These are phyloP conservation scores for Pagetopsis macropterus DNA, from an alignment of 2,797 vertebrate species.

Conservation along the genomic window DNA sequence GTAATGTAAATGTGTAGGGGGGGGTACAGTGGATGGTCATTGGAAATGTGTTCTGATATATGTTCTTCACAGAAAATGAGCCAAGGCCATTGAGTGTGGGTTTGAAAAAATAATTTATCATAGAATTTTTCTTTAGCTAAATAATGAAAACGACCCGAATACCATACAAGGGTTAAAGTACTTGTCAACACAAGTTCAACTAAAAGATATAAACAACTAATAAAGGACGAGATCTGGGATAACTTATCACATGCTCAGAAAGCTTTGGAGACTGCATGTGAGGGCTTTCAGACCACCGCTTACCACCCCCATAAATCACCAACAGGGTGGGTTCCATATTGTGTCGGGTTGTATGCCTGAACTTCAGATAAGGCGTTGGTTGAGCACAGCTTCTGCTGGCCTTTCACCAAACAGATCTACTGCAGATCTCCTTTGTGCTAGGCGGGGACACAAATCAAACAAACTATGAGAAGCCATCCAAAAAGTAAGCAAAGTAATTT, in stretches of 20 bases:
- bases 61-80: no score
- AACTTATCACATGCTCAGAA: slow-evolving; percentile 27
- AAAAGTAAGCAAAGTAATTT: slow-evolving; percentile 26
- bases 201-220: slow-evolving; percentile 48
- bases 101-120: no score
- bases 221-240: slow-evolving; percentile 25
- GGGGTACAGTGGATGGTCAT: no score
- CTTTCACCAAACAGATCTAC: not conserved
- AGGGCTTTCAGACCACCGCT: slow-evolving; percentile 33
- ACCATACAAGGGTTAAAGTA: no score
- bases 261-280: slow-evolving; percentile 28
- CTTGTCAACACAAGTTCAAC: not conserved
- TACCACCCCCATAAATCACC: slow-evolving; percentile 29
- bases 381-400: not conserved
- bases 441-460: slow-evolving; percentile 39
- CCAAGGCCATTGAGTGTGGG: no score
- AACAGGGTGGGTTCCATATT: slow-evolving; percentile 3
- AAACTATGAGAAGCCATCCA: slow-evolving; percentile 12
- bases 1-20: no score
- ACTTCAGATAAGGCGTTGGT: slow-evolving; percentile 11
- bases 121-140: no score
- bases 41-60: no score
- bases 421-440: slow-evolving; percentile 21
- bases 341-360: slow-evolving; percentile 7
- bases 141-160: no score